Evolutionary conservation across 2,113 vertebrate genomes (phyloP).

Genomic region (Panthera uncia): DNA sequence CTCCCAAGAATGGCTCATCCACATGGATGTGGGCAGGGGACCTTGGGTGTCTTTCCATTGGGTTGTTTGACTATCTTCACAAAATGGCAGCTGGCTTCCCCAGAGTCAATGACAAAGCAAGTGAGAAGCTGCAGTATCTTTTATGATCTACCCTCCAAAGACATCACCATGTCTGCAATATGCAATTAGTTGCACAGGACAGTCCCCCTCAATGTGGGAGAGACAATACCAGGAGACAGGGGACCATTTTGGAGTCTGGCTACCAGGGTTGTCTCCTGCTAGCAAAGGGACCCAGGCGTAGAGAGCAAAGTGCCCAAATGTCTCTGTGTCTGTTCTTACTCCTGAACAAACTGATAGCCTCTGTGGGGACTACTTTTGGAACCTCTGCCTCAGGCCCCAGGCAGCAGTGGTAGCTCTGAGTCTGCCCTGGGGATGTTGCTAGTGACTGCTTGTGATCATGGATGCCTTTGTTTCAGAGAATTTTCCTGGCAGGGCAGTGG

Average conservation of each 20-base stretch:
- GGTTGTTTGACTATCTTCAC: neutral
- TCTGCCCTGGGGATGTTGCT: neutral
- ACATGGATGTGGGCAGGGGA: neutral
- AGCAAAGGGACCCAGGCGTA: neutral
- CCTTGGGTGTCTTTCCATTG: neutral
- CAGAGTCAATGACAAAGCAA: neutral
- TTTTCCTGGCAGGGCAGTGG: neutral
- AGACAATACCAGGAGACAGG: neutral
- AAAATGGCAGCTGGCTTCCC: neutral
- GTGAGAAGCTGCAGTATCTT: neutral
- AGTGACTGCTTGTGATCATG: neutral
- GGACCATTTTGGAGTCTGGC: neutral
- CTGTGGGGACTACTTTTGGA: neutral
- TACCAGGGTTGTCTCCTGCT: neutral
- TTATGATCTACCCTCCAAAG: neutral
- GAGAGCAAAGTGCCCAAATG: neutral
- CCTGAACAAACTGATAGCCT: neutral
- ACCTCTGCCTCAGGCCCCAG: neutral
- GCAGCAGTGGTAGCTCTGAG: neutral
- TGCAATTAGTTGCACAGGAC: neutral
- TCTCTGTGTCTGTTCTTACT: neutral
- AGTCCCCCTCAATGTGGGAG: neutral
- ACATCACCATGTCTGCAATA: neutral
- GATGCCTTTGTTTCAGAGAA: neutral
- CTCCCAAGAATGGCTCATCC: neutral